A percentile compares a stretch with the other conserved stretches of the same genome.
Conservation (phyloP, 2,888 invertebrate species). For the Stegophylla sp. region DNA sequence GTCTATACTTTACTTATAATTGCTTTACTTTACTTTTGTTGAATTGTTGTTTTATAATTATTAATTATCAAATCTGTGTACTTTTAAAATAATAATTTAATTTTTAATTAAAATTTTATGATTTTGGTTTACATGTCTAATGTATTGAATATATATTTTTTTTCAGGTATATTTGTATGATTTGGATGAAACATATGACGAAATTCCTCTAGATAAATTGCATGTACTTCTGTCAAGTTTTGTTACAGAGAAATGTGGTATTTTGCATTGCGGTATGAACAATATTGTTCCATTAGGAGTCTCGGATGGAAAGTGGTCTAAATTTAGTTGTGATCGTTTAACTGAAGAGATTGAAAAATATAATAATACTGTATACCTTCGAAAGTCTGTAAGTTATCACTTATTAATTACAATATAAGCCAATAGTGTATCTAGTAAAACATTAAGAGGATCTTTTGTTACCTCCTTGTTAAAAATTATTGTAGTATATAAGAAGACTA, state of each 20-base stretch:
- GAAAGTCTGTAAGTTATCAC: conserved; percentile 17
- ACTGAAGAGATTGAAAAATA: conserved; percentile 30
- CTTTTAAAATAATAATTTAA: no score
- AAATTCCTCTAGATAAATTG: background rate
- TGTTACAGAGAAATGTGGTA: background rate
- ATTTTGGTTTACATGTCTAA: conserved; percentile 65
- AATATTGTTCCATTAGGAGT: conserved; percentile 29
- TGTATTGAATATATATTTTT: conserved; percentile 72
- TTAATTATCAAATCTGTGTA: no score
- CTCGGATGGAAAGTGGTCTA: conserved; percentile 39
- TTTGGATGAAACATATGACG: conserved; percentile 4
- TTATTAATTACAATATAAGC: no score
- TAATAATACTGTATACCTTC: conserved; percentile 59
- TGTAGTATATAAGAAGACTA: no score
- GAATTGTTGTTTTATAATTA: no score
- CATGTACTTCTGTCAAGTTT: conserved; percentile 50
- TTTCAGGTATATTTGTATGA: conserved; percentile 35
- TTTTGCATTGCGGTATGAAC: conserved; percentile 19
- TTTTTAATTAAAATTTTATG: no score
- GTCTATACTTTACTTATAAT: no score
- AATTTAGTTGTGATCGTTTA: conserved; percentile 49
- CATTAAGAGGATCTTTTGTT: no score
- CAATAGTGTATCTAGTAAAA: no score
- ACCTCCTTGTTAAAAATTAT: no score
- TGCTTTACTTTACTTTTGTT: no score